These are phyloP conservation scores for Alosa sapidissima DNA, from an alignment of 2,797 vertebrate species.

Conservation along the genomic window DNA sequence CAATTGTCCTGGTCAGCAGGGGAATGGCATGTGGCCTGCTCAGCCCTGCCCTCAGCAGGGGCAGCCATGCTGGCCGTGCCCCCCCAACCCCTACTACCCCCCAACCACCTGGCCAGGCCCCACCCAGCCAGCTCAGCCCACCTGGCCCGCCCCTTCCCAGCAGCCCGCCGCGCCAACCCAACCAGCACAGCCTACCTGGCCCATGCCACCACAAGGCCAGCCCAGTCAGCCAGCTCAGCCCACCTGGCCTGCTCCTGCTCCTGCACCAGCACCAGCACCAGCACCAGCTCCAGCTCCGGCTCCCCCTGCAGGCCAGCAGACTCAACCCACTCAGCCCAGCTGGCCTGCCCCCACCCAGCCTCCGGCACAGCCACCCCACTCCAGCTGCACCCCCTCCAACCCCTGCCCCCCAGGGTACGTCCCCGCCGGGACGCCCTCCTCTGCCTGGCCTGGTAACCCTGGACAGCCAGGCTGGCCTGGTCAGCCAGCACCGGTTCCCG, in stretches of 20 bases:
- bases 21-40: conserved; percentile 62
- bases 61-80: conserved; percentile 69
- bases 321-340: neutral
- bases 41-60: conserved; percentile 51
- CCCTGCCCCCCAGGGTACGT: conserved; percentile 31
- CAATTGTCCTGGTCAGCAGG: conserved; percentile 71
- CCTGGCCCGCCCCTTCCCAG: conserved; percentile 41
- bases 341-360: conserved; percentile 21
- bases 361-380: conserved; percentile 31
- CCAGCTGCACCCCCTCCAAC: conserved; percentile 33
- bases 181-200: neutral
- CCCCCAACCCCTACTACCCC: conserved; percentile 53
- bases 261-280: conserved; percentile 7
- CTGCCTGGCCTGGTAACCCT: conserved; percentile 70
- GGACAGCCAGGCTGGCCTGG: conserved; percentile 77
- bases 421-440: conserved; percentile 46
- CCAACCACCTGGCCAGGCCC: conserved; percentile 33
- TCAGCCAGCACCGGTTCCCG: conserved; percentile 48
- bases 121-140: conserved; percentile 31
- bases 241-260: neutral
- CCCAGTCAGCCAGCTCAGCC: neutral
- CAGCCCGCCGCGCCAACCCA: neutral
- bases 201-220: neutral
- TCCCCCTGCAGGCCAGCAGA: neutral
- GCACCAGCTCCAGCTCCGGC: neutral